Evolutionary conservation across 2,888 invertebrate genomes (phyloP), one percentile per base, ranked within the genome.

Genomic region (Cosmia pyralina): DNA sequence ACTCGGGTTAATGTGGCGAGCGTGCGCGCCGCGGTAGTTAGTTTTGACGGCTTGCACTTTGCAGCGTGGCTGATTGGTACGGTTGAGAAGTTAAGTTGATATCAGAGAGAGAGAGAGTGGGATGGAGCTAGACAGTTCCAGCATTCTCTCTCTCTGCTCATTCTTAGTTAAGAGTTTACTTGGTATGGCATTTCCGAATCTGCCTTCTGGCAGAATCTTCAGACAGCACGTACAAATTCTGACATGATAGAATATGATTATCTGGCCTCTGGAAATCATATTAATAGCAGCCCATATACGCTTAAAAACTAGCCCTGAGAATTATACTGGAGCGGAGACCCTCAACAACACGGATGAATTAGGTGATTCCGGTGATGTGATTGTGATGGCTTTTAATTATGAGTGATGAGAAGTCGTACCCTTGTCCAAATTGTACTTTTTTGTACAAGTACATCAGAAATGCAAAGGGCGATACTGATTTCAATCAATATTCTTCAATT

Each of bases 1-100:
- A 78, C 75, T 68, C 86, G 80, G 69, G 62, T 38, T 57, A 52
- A 34, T 57, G 58, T 70, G 67, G 77, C 66, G 74, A 58, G 77
- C 76, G 83, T 52, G 76, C 55, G 66, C 73, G 81, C 15, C 55
- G 72, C 71, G 46, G 62, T 83, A 74, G 67, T 86, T 77, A 83
- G 77, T 85, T 81, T 74, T 76, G 79, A 73, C 76, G 76, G 65
- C 70, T 62, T 71, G 66, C 70, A 64, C 57, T 75, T 58, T 71
- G 68, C 59, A 63, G 55, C 66, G 72, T 62, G 64, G 57, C 57
- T 44, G 34, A 71, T 69, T 69, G 71, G 17, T 53, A 46, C 44
- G 28, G 10, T 41, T 55, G 34, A 41, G 41, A 28, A n/a, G 44
- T 58, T 59, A 59, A 34, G 50, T 52, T 60, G 46, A 4, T 67